Percentiles rank a stretch among this genome's conserved stretches.
phyloP scores from a whole-genome alignment of 2,888 invertebrate genomes.

The Catotricha subobsoleta region DNA sequence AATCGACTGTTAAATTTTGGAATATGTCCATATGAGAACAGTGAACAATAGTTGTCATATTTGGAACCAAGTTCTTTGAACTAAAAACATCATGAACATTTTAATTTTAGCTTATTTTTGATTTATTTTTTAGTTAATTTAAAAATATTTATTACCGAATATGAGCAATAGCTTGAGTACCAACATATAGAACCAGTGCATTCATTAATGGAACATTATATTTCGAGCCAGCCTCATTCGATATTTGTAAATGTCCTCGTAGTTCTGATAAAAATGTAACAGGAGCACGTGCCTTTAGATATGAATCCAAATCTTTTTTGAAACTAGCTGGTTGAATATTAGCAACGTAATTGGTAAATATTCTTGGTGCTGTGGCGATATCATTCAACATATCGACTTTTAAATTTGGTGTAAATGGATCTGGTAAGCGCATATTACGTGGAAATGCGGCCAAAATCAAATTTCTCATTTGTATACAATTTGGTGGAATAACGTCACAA shows the following conservation, averaged over 20 bases:
- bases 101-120: background rate
- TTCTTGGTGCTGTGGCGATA: slow-evolving; percentile 73
- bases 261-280: slow-evolving; percentile 91
- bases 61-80: slow-evolving; percentile 78
- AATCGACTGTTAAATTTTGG: slow-evolving; percentile 94
- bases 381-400: slow-evolving; percentile 82
- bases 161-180: slow-evolving; percentile 84
- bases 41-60: slow-evolving; percentile 95
- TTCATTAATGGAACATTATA: slow-evolving; percentile 96
- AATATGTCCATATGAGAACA: slow-evolving; percentile 99
- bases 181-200: slow-evolving; percentile 92
- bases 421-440: slow-evolving; percentile 92
- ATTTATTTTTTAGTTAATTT: background rate
- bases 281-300: slow-evolving; percentile 82
- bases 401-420: slow-evolving; percentile 95
- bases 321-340: slow-evolving; percentile 76
- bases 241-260: slow-evolving; percentile 72
- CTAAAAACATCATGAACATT: slow-evolving; percentile 26
- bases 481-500: slow-evolving; percentile 97
- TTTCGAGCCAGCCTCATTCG: slow-evolving; percentile 71
- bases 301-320: slow-evolving; percentile 93
- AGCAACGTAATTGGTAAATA: slow-evolving; percentile 69
- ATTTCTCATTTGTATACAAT: slow-evolving; percentile 98
- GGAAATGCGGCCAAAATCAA: slow-evolving; percentile 96
- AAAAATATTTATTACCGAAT: slow-evolving; percentile 36